Evolutionary conservation across 2,113 vertebrate species (phyloP).

Genomic region (Myodes glareolus): DNA sequence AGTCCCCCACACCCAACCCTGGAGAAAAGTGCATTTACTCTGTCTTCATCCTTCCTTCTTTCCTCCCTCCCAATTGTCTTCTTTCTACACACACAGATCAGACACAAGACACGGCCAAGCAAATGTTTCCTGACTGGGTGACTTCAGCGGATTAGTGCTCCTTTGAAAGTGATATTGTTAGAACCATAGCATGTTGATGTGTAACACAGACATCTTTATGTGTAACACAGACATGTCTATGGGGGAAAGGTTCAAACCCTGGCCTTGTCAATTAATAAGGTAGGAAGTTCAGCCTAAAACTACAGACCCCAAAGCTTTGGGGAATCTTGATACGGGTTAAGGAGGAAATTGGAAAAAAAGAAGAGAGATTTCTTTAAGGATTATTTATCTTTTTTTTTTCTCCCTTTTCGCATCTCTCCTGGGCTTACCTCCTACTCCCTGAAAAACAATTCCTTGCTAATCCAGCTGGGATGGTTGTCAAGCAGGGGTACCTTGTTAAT

Average conservation of each 20-base stretch:
- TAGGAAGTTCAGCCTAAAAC: conserved; percentile 68
- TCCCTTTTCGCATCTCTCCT: background rate
- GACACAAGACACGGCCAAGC: conserved; percentile 73
- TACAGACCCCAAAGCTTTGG: conserved; percentile 60
- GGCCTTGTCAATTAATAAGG: conserved; percentile 67
- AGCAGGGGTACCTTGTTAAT: conserved; percentile 21
- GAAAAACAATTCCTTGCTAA: conserved; percentile 53
- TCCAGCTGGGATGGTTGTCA: conserved; percentile 66
- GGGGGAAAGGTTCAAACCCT: conserved; percentile 42
- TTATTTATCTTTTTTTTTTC: background rate
- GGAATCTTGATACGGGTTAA: conserved; percentile 38
- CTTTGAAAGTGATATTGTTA: conserved; percentile 79
- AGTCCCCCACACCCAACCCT: background rate
- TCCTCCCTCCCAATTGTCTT: background rate
- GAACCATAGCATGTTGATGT: conserved; percentile 66
- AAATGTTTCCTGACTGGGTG: conserved; percentile 73
- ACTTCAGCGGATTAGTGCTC: conserved; percentile 72
- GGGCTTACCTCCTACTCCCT: conserved; percentile 65
- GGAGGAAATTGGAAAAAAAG: conserved; percentile 19
- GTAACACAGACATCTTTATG: conserved; percentile 70
- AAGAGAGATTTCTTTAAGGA: conserved; percentile 54
- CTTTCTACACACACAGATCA: conserved; percentile 43
- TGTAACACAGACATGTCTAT: conserved; percentile 59
- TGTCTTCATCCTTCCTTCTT: background rate
- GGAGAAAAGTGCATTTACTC: background rate